phyloP scores from a whole-genome alignment of 2,888 invertebrate species.

The Acleris sparsana region DNA sequence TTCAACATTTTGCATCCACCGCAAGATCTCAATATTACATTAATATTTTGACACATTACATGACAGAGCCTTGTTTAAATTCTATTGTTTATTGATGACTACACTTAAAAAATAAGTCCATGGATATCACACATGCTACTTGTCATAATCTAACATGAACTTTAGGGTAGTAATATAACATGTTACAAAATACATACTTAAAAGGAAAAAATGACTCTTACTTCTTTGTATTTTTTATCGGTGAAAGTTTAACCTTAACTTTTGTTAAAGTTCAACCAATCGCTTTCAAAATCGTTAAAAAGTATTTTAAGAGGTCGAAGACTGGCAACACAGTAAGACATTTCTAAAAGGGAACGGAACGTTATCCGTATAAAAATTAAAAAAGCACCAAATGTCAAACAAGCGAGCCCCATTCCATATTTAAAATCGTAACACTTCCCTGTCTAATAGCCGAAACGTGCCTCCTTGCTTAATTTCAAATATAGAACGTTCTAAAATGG shows the following conservation, averaged over 20 bases:
- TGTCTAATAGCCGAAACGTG: constrained; percentile 53
- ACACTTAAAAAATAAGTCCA: no score
- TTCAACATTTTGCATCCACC: no score
- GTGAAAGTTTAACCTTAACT: background rate
- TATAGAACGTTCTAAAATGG: constrained; percentile 54
- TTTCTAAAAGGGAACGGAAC: constrained; percentile 3
- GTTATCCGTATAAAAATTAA: constrained; percentile 19
- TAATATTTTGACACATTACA: no score
- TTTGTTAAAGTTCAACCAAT: background rate
- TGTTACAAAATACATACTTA: no score
- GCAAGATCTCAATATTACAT: no score
- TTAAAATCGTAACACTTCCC: constrained; percentile 39
- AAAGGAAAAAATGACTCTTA: background rate
- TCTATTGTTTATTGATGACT: no score
- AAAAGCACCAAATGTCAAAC: constrained; percentile 28
- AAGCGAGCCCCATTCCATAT: constrained; percentile 30
- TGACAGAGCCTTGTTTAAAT: no score
- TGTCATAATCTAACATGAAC: no score
- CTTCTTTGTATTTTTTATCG: background rate
- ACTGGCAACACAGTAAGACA: constrained; percentile 5
- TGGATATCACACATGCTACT: no score
- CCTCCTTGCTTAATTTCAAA: constrained; percentile 48
- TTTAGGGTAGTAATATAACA: no score
- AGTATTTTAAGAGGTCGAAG: background rate
- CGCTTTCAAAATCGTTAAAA: background rate